Conservation (phyloP, 2,888 invertebrate species). For the Chloromyia formosa region DNA sequence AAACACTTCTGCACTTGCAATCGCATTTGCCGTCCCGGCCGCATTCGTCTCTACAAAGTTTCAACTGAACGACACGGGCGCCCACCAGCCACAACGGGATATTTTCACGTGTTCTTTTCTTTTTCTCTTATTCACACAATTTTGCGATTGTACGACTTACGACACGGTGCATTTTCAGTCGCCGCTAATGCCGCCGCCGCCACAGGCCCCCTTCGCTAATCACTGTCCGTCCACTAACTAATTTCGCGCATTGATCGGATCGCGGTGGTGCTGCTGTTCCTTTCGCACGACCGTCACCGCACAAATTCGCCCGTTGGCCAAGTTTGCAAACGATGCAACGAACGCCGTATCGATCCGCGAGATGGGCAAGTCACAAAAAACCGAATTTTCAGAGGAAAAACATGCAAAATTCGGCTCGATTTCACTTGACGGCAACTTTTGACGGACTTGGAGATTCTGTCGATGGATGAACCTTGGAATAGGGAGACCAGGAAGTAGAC, state of each 20-base stretch:
- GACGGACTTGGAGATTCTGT: no score
- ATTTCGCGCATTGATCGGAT: constrained; percentile 27
- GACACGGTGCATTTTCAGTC: not conserved
- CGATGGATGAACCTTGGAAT: no score
- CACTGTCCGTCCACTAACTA: not conserved
- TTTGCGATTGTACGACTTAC: not conserved
- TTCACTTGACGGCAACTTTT: constrained; percentile 30
- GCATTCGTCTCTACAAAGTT: not conserved
- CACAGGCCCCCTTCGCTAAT: constrained; percentile 10
- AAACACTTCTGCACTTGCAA: constrained; percentile 18
- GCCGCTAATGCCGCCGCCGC: not conserved
- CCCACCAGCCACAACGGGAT: constrained; percentile 7
- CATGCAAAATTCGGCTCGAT: not conserved
- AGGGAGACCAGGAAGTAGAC: no score
- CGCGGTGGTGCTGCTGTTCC: not conserved
- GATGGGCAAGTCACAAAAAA: not conserved
- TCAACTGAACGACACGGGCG: constrained; percentile 20
- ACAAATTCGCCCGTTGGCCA: not conserved
- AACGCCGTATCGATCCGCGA: not conserved
- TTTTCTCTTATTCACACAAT: not conserved
- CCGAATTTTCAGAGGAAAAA: constrained; percentile 3
- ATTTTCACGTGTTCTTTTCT: not conserved
- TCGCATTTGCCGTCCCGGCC: not conserved
- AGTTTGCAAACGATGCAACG: not conserved
- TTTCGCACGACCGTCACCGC: not conserved